phyloP scores from a whole-genome alignment of 1,140 invertebrate species.

The Drosophila sturtevanti region DNA sequence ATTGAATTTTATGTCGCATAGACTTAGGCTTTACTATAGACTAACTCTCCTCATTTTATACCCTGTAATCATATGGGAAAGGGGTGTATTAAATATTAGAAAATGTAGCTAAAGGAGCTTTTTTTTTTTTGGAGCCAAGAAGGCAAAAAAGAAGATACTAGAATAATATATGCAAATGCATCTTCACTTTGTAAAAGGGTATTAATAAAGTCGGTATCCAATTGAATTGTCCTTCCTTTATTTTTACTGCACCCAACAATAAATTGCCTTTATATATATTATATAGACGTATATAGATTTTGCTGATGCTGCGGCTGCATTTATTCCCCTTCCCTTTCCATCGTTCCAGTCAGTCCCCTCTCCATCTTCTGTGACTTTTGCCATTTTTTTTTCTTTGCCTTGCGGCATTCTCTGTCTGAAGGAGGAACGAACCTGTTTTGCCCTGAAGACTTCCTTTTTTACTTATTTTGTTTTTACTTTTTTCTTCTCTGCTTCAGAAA shows the following conservation, averaged over 20 bases:
- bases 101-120: no score
- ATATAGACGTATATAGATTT: constrained; percentile 40
- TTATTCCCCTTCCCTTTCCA: constrained; percentile 9
- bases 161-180: no score
- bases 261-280: constrained; percentile 62
- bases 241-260: constrained; percentile 60
- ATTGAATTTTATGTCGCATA: constrained; percentile 73
- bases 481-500: constrained; percentile 36
- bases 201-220: not conserved
- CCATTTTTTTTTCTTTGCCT: constrained; percentile 67
- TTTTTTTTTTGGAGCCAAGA: no score
- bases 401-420: constrained; percentile 45
- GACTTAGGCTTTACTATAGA: constrained; percentile 17
- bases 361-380: constrained; percentile 38
- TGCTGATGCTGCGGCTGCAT: constrained; percentile 65
- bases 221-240: not conserved
- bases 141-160: no score
- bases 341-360: constrained; percentile 7
- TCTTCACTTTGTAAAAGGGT: not conserved
- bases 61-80: not conserved
- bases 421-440: constrained; percentile 71
- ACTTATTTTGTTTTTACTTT: not conserved
- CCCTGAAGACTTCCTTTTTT: constrained; percentile 31
- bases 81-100: not conserved
- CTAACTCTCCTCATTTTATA: constrained; percentile 2